A percentile compares a stretch with the other conserved stretches of the same genome.
These are phyloP conservation scores for Drosophila anomalata DNA, from an alignment of 2,888 invertebrate species.

Conservation along the genomic window DNA sequence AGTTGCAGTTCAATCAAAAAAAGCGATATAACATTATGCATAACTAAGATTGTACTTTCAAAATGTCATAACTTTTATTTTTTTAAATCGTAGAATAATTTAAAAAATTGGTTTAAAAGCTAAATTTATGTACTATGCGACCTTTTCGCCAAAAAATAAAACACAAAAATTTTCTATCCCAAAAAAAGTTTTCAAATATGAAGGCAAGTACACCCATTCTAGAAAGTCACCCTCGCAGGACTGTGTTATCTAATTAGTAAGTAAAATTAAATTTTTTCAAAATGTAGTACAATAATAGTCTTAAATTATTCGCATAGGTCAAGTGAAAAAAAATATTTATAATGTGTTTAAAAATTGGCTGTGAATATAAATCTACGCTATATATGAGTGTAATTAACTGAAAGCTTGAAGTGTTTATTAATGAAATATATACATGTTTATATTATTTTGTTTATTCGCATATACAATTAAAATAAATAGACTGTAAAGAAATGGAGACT, in stretches of 20 bases:
- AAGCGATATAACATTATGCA: too few species aligned
- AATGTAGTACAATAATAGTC: constrained; percentile 60
- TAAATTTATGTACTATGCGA: too few species aligned
- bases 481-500: constrained; percentile 31
- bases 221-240: too few species aligned
- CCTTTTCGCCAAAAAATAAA: too few species aligned
- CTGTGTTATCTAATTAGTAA: not conserved
- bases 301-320: constrained; percentile 42
- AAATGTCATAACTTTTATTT: too few species aligned
- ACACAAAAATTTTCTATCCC: too few species aligned
- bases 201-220: too few species aligned
- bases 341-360: constrained; percentile 67
- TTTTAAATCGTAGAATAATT: too few species aligned
- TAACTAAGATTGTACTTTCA: too few species aligned
- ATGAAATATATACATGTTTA: constrained; percentile 9
- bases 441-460: constrained; percentile 21
- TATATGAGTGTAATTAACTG: constrained; percentile 31
- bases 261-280: constrained; percentile 7
- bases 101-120: too few species aligned
- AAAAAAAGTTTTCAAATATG: too few species aligned
- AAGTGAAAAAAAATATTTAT: constrained; percentile 53
- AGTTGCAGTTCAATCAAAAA: too few species aligned
- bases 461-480: constrained; percentile 22
- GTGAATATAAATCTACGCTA: constrained; percentile 63
- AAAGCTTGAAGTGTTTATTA: constrained; percentile 47